Evolutionary conservation across 2,888 invertebrate genomes (phyloP).

Genomic region (Lycocerus yunnanus): DNA sequence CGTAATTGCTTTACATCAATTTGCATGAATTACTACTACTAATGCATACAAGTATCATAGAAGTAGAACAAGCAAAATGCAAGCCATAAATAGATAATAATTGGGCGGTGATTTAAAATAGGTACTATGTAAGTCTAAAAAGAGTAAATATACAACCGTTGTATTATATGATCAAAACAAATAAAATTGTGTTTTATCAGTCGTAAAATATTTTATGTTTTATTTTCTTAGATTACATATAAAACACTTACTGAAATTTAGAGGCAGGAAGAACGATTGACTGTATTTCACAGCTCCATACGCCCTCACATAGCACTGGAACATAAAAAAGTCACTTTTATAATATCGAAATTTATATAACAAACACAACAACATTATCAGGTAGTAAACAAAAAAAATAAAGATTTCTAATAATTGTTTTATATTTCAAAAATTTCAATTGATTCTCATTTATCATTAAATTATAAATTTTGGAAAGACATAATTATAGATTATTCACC

Average conservation of each 20-base stretch:
- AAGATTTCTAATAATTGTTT: neutral
- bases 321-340: slow-evolving; percentile 2
- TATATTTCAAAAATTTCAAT: neutral
- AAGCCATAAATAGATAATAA: slow-evolving; percentile 7
- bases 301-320: slow-evolving; percentile 1
- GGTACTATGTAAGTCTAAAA: neutral
- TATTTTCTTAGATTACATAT: slow-evolving; percentile 11
- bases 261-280: slow-evolving; percentile 6
- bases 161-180: slow-evolving; percentile 10
- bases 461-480: neutral
- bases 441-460: neutral
- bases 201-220: slow-evolving; percentile 11
- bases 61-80: neutral
- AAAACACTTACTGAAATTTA: slow-evolving; percentile 3
- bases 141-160: neutral
- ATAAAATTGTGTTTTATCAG: slow-evolving; percentile 5
- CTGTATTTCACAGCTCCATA: neutral
- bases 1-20: neutral
- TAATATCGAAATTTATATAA: neutral
- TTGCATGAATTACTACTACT: neutral
- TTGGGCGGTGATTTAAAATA: neutral
- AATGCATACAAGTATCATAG: neutral
- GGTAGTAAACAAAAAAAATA: neutral
- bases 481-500: neutral
- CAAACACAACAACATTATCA: neutral